Percentiles rank a stretch among this genome's conserved stretches.
phyloP scores from a whole-genome alignment of 2,113 vertebrate genomes.

The Mungos mungo region DNA sequence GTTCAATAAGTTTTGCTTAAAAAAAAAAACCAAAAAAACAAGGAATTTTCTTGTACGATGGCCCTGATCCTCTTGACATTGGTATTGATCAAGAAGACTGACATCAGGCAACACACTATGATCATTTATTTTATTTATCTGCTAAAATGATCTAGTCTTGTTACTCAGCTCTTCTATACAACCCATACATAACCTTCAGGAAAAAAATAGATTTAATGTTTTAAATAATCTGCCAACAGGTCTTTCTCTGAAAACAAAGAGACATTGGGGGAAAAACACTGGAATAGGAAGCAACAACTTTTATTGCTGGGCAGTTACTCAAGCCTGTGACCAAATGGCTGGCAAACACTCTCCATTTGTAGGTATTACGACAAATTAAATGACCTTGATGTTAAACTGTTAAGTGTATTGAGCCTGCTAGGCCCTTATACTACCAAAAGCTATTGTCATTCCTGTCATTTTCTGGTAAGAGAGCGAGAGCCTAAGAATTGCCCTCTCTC shows the following conservation, averaged over 20 bases:
- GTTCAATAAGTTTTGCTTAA: not conserved
- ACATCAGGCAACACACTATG: not conserved
- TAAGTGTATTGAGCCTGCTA: not conserved
- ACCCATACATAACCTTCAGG: not conserved
- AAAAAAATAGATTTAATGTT: not conserved
- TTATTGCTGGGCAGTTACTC: not conserved
- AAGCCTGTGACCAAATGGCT: not conserved
- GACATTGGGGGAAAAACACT: not conserved
- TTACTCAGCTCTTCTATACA: not conserved
- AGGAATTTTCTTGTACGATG: not conserved
- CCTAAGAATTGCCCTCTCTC: slow-evolving; percentile 1
- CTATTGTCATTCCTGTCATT: not conserved
- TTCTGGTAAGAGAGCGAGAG: slow-evolving; percentile 41
- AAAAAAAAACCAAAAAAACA: not conserved
- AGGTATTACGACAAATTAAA: not conserved
- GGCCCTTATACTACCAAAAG: slow-evolving; percentile 32
- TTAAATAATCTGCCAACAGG: slow-evolving; percentile 32
- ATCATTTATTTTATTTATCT: slow-evolving; percentile 18
- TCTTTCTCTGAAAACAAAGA: slow-evolving; percentile 53
- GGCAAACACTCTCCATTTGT: not conserved
- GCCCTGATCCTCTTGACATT: not conserved
- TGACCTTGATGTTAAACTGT: not conserved
- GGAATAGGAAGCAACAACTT: not conserved
- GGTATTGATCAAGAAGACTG: not conserved
- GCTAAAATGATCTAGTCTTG: not conserved